Conservation (phyloP, 37 sponge, comb jelly and placozoan species). For the Spongia lamella region DNA sequence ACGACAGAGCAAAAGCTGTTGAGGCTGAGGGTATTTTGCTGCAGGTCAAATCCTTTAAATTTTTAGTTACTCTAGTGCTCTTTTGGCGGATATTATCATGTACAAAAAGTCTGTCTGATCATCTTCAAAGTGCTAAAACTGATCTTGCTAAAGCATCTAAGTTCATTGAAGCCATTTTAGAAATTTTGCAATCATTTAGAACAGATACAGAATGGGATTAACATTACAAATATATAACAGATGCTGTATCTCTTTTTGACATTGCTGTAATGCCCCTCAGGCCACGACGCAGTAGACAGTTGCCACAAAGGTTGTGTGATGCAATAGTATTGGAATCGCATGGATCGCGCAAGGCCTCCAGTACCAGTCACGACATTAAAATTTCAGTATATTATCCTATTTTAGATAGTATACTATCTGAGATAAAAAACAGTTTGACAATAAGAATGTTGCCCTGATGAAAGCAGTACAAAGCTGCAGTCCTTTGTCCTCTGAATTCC, state of each 20-base stretch:
- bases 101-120: conserved; percentile 56
- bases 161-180: conserved; percentile 25
- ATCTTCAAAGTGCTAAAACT: conserved; percentile 40
- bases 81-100: too few species aligned
- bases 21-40: conserved; percentile 59
- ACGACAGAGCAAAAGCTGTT: conserved; percentile 53
- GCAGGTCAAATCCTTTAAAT: conserved; percentile 56
- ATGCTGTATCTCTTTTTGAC: conserved; percentile 22
- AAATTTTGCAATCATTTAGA: conserved; percentile 18
- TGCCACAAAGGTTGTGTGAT: conserved; percentile 10
- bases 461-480: too few species aligned
- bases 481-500: conserved; percentile 9
- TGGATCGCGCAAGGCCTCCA: too few species aligned
- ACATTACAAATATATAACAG: conserved; percentile 28
- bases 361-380: too few species aligned
- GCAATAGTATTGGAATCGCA: conserved; percentile 31
- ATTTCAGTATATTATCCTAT: too few species aligned
- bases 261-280: conserved; percentile 22
- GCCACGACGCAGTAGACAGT: conserved; percentile 12
- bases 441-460: too few species aligned
- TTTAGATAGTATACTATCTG: too few species aligned
- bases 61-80: too few species aligned
- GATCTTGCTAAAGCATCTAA: conserved; percentile 41
- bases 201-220: conserved; percentile 48
- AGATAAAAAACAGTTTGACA: too few species aligned